phyloP scores from a whole-genome alignment of 2,888 invertebrate genomes.

The Chouioia cunea region DNA sequence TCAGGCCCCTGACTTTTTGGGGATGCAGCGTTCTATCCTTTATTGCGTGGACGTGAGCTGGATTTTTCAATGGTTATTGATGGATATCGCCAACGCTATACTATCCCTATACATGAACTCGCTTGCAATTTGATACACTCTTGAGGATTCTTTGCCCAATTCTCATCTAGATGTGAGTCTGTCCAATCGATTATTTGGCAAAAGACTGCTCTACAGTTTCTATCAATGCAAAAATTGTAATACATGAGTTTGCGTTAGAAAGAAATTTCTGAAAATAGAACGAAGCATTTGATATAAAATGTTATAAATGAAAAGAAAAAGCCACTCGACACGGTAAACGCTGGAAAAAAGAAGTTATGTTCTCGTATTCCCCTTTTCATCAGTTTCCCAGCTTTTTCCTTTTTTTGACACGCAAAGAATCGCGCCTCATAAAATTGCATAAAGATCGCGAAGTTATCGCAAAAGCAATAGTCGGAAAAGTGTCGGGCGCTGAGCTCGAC shows the following conservation, averaged over 20 bases:
- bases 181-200: too few relatives aligned
- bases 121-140: not conserved
- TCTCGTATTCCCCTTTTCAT: too few relatives aligned
- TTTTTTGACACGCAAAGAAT: slow-evolving; percentile 11
- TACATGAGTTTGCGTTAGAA: too few relatives aligned
- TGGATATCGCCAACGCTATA: not conserved
- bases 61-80: slow-evolving; percentile 11
- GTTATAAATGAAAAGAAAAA: too few relatives aligned
- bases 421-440: slow-evolving; percentile 44
- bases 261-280: too few relatives aligned
- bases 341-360: too few relatives aligned
- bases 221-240: too few relatives aligned
- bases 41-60: slow-evolving; percentile 8
- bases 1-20: slow-evolving; percentile 41
- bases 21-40: not conserved
- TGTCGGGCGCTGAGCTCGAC: slow-evolving; percentile 18
- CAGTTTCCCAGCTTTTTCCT: not conserved
- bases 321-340: too few relatives aligned
- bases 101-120: not conserved
- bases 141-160: not conserved
- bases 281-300: too few relatives aligned
- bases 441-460: slow-evolving; percentile 23
- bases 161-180: too few relatives aligned
- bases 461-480: slow-evolving; percentile 33
- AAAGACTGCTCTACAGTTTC: too few relatives aligned